phyloP scores from a whole-genome alignment of 2,888 invertebrate species.

The Pristionchus fissidentatus region DNA sequence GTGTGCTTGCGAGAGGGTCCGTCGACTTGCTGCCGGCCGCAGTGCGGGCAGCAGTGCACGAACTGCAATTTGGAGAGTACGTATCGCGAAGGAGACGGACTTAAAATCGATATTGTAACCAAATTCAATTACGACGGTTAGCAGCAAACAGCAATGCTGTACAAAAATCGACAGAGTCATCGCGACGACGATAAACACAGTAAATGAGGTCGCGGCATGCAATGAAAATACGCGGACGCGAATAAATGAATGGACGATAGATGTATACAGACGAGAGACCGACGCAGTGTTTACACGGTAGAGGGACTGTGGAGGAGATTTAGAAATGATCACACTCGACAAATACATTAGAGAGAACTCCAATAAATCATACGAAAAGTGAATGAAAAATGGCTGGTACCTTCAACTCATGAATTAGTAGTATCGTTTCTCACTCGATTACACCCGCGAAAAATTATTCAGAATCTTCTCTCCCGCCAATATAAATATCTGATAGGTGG shows the following conservation, averaged over 20 bases:
- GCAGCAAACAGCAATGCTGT: not conserved
- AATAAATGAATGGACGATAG: too few relatives aligned
- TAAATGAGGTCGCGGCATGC: slow-evolving; percentile 1
- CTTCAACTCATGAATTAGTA: too few relatives aligned
- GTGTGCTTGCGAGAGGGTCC: slow-evolving; percentile 3
- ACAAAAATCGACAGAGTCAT: not conserved
- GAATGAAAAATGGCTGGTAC: too few relatives aligned
- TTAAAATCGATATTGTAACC: too few relatives aligned
- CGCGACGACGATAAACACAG: not conserved
- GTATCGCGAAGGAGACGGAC: not conserved
- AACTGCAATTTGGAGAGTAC: slow-evolving; percentile 1
- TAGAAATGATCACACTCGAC: too few relatives aligned
- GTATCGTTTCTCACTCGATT: too few relatives aligned
- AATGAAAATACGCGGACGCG: not conserved
- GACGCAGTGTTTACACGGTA: slow-evolving; percentile 11
- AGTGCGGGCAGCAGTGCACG: slow-evolving; percentile 30
- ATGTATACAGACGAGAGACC: not conserved
- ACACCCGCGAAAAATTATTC: too few relatives aligned
- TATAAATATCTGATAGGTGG: too few relatives aligned
- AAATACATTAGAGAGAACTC: too few relatives aligned
- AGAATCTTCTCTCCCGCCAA: too few relatives aligned
- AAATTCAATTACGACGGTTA: slow-evolving; percentile 2
- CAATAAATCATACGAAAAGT: not conserved
- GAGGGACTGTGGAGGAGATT: not conserved
- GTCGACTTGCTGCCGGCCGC: slow-evolving; percentile 17